Conservation (phyloP, 2,797 vertebrate genomes). For the Schizopygopsis malacanthus region DNA sequence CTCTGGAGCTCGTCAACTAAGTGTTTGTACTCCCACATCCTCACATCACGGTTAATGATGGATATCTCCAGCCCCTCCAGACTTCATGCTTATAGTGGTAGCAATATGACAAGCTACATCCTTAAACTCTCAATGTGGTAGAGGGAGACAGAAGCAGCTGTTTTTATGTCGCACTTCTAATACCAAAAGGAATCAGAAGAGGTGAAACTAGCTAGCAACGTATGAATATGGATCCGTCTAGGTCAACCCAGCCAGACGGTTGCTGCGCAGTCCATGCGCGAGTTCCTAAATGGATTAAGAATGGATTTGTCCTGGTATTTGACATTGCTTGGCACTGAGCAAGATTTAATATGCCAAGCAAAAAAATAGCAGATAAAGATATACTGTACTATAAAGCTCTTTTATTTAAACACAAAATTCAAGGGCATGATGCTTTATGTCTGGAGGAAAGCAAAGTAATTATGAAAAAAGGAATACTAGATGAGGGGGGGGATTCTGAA, state of each 20-base stretch:
- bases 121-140: conserved; percentile 27
- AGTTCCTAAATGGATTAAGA: conserved; percentile 39
- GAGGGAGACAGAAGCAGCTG: conserved; percentile 9
- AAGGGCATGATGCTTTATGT: conserved; percentile 31
- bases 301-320: conserved; percentile 33
- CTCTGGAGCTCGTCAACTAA: conserved; percentile 42
- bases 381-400: conserved; percentile 5
- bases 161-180: neutral
- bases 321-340: conserved; percentile 34
- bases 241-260: conserved; percentile 15
- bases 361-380: conserved; percentile 2
- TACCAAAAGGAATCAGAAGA: conserved; percentile 4
- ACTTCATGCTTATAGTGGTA: conserved; percentile 39
- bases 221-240: conserved; percentile 25
- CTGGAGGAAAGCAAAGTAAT: neutral
- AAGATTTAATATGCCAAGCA: conserved; percentile 4
- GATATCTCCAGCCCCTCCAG: conserved; percentile 53
- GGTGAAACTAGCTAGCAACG: conserved; percentile 2
- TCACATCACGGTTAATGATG: conserved; percentile 52
- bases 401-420: conserved; percentile 21
- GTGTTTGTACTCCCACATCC: conserved; percentile 36
- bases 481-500: neutral
- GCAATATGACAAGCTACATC: conserved; percentile 34
- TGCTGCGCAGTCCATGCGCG: neutral
- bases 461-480: neutral